Evolutionary conservation across 1,140 invertebrate genomes (phyloP), one percentile per base, ranked within the genome.

Genomic region (Drosophila nebulosa): DNA sequence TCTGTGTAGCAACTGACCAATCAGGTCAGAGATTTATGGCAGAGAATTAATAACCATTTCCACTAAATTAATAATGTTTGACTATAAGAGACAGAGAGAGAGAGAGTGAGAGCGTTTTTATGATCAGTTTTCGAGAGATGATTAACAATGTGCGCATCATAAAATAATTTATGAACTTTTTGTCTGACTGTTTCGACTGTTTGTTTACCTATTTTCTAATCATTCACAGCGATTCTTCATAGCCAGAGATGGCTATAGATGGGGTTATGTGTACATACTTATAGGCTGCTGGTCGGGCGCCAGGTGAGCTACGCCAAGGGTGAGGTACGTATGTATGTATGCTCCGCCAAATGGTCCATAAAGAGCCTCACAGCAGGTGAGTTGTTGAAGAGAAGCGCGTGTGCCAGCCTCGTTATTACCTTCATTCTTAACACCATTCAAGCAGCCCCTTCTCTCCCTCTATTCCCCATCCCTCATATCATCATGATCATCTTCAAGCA

Each of bases 11-110:
- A 35, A 72, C 9, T 32, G 10, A 10, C 30, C 73, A 61, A 36
- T 64, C 55, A 18, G 39, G 32, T 62, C n/a, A 1, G 26, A 81
- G 83, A 86, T 86, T 88, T 75, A 86, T 86, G 74, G 64, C 56
- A 52, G 26, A 69, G 78, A 88, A 86, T 86, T 86, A 86, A 86
- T 86, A 86, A 86, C 78, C 77, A 75, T 86, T 86, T 78, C 65
- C 78, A 68, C 74, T 74, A 80, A 86, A 86, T 86, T 86, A 86
- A 86, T 86, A 86, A 86, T 74, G 46, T 42, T 60, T 69, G n/a
- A n/a, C n/a, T n/a, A n/a, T n/a, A n/a, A n/a, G n/a, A n/a, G n/a
- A n/a, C n/a, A n/a, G n/a, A n/a, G n/a, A n/a, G n/a, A 30, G 24
- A 60, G 26, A 21, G 16, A 46, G 16, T 21, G 39, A 21, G 16